phyloP scores from a whole-genome alignment of 2,113 vertebrate genomes.

The Mystacornis crossleyi region DNA sequence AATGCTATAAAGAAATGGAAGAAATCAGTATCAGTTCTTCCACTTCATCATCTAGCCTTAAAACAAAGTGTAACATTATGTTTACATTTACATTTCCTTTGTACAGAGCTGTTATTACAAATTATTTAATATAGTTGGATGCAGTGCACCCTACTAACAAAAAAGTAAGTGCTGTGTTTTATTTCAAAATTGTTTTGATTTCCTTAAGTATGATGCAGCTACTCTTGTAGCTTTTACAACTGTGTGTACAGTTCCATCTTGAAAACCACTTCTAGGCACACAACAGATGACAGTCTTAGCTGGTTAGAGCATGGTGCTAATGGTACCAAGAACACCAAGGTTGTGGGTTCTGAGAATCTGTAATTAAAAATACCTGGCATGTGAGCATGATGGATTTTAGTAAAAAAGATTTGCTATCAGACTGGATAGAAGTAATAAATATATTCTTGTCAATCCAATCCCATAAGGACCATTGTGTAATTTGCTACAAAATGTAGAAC shows the following conservation, averaged over 20 bases:
- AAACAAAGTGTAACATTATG: not conserved
- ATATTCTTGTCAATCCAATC: not conserved
- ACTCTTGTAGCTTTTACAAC: not conserved
- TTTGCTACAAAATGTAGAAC: not conserved
- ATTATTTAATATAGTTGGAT: not conserved
- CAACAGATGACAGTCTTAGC: not conserved
- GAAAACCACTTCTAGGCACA: not conserved
- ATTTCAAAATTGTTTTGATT: not conserved
- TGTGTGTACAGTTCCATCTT: not conserved
- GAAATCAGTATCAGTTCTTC: not conserved
- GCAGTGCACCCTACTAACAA: not conserved
- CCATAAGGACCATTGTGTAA: not conserved
- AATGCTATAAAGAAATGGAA: not conserved
- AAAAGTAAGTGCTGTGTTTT: not conserved
- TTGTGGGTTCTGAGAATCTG: not conserved
- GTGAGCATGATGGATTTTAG: not conserved
- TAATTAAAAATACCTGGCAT: not conserved
- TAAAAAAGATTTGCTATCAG: not conserved
- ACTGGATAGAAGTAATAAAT: not conserved
- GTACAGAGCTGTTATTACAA: not conserved
- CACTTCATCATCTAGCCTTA: not conserved
- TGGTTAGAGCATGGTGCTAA: not conserved
- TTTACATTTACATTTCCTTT: not conserved
- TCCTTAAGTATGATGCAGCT: not conserved
- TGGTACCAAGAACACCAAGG: not conserved